These are phyloP conservation scores for Catocala nupta DNA, from an alignment of 2,888 invertebrate species.

Conservation along the genomic window DNA sequence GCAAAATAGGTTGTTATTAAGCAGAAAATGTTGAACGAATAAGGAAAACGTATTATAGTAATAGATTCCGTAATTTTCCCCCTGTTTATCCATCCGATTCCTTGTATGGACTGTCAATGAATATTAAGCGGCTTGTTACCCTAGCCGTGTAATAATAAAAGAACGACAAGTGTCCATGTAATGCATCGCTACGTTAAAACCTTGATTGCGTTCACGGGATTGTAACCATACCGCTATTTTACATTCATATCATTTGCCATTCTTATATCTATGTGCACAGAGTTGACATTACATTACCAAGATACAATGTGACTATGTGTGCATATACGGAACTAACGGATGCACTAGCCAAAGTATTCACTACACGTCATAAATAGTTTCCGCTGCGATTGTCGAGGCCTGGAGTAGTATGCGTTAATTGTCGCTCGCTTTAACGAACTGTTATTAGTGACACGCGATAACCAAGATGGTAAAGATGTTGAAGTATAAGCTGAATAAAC, in stretches of 20 bases:
- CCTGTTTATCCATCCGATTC: neutral
- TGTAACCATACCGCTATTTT: constrained; percentile 41
- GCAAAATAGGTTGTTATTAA: too few species aligned
- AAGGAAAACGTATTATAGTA: neutral
- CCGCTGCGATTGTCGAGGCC: constrained; percentile 73
- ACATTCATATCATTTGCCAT: constrained; percentile 3
- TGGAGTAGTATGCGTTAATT: constrained; percentile 72
- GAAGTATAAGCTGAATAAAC: constrained; percentile 31
- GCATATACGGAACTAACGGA: constrained; percentile 78
- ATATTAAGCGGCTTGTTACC: neutral
- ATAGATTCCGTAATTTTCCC: neutral
- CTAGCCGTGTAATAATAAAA: neutral
- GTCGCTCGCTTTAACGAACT: constrained; percentile 53
- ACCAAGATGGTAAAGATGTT: constrained; percentile 25
- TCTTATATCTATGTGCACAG: constrained; percentile 39
- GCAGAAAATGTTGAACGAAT: neutral
- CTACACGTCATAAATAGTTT: constrained; percentile 74
- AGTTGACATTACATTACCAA: constrained; percentile 43
- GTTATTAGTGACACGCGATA: constrained; percentile 63
- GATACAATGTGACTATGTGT: constrained; percentile 43
- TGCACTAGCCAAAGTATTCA: constrained; percentile 71
- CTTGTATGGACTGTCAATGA: neutral
- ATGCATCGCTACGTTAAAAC: constrained; percentile 33
- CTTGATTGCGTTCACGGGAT: constrained; percentile 46
- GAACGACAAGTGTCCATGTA: constrained; percentile 3